Evolutionary conservation across 2,797 vertebrate genomes (phyloP).

Genomic region (Neoniphon sammara): DNA sequence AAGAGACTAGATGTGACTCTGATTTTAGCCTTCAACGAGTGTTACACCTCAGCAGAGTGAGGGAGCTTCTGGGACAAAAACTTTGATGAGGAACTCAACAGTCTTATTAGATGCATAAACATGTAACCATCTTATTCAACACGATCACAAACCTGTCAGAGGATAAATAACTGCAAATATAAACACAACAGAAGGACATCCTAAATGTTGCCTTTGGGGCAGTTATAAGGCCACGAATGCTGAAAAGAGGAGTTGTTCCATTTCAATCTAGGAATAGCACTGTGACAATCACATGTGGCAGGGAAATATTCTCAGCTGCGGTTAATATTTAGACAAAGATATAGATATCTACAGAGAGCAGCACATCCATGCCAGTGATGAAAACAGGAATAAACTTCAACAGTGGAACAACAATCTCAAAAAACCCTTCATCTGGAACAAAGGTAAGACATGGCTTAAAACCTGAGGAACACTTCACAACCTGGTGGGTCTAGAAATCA

Average conservation of each 20-base stretch:
- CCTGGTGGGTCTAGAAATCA: constrained; percentile 50
- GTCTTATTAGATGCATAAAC: constrained; percentile 76
- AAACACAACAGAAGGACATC: constrained; percentile 67
- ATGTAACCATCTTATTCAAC: constrained; percentile 63
- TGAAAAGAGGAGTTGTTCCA: constrained; percentile 61
- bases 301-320: constrained; percentile 38
- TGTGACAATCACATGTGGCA: constrained; percentile 53
- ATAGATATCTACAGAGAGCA: constrained; percentile 61
- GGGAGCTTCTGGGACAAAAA: constrained; percentile 29
- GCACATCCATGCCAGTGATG: constrained; percentile 62
- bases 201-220: constrained; percentile 67
- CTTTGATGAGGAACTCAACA: constrained; percentile 51
- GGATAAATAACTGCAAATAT: constrained; percentile 75
- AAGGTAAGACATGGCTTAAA: constrained; percentile 71
- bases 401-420: constrained; percentile 53
- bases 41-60: constrained; percentile 16
- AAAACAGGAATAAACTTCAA: constrained; percentile 46
- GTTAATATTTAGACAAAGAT: constrained; percentile 43
- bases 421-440: constrained; percentile 68
- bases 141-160: constrained; percentile 56
- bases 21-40: constrained; percentile 8
- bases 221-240: constrained; percentile 76
- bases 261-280: constrained; percentile 70
- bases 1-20: constrained; percentile 15
- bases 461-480: constrained; percentile 78